These are phyloP conservation scores for Hyla sarda DNA, from an alignment of 2,113 vertebrate species.

Conservation along the genomic window DNA sequence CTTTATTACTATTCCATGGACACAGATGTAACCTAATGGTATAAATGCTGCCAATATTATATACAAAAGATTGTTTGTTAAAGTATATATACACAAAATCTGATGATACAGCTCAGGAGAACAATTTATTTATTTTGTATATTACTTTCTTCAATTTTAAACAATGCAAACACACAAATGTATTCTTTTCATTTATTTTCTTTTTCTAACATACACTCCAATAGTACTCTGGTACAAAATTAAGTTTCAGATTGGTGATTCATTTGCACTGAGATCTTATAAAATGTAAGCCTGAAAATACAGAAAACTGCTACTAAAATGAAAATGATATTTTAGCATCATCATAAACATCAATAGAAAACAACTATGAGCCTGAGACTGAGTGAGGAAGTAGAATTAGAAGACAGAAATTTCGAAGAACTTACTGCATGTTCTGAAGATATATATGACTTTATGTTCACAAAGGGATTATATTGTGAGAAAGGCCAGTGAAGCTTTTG, in stretches of 20 bases:
- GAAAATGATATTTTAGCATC: slow-evolving; percentile 35
- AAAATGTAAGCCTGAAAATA: slow-evolving; percentile 21
- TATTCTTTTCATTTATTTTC: too few relatives aligned
- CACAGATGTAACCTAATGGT: too few relatives aligned
- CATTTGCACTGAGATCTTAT: neutral
- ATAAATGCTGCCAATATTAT: neutral
- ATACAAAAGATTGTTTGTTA: neutral
- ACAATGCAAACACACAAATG: too few relatives aligned
- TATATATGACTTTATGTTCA: slow-evolving; percentile 17
- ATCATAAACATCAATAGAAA: slow-evolving; percentile 29
- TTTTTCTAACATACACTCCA: too few relatives aligned
- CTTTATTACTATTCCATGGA: too few relatives aligned
- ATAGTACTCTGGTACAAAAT: neutral
- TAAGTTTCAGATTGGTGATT: slow-evolving; percentile 7
- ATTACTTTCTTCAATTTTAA: neutral
- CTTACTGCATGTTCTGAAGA: slow-evolving; percentile 18
- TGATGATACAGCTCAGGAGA: neutral
- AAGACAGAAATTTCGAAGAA: slow-evolving; percentile 31
- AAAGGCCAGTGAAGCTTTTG: slow-evolving; percentile 29
- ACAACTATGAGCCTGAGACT: slow-evolving; percentile 23
- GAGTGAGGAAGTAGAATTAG: slow-evolving; percentile 25
- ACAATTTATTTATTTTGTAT: neutral
- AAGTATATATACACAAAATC: neutral
- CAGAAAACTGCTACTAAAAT: slow-evolving; percentile 27
- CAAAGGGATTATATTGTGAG: slow-evolving; percentile 40